Evolutionary conservation across 2,888 invertebrate species (phyloP), one percentile per base, ranked within the genome.

Genomic region (Lasioglossum zephyrum): DNA sequence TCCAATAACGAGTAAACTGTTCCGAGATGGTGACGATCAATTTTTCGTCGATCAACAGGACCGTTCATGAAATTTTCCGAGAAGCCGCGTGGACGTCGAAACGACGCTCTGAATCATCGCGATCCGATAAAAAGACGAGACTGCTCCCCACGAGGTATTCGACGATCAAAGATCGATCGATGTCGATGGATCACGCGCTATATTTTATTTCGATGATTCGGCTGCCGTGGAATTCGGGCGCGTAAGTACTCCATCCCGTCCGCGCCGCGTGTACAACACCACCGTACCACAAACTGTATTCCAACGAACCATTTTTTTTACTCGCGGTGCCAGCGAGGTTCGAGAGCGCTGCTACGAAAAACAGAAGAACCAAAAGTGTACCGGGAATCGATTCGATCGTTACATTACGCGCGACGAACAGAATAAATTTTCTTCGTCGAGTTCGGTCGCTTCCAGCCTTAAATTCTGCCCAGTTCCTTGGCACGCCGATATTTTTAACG

Each of bases 201-300:
- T 85, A 70, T 82, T 88, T 82, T 77, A 74, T 77, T 79, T 57
- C 79, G 86, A 87, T 87, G 90, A 88, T 87, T 87, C 90, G 82
- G 63, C 31, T 57, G 39, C 13, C 47, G 16, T 72, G 90, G 82
- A 89, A 53, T 86, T 84, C 83, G 73, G 31, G 77, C 75, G 60
- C 70, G 36, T 36, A 36, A 66, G 39, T 39, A 4, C 22, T 8
- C 53, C 22, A 0, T 53, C 22, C 53, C 53, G 22, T 6, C 18
- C 6, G 6, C 18, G 1, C 49, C 18, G 6, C 49, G 49, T 5
- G 49, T 49, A 49, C 53, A 26, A 8, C 26, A 36, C 11, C 44
- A 9, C 44, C 49, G 8, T 22, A 22, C 53, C 60, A 1, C 60
- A 18, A 18, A 66, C 66, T 31, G 36, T 66, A 9, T 22, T 66